Evolutionary conservation across 2,113 vertebrate species (phyloP).

Genomic region (Dinomys branickii): DNA sequence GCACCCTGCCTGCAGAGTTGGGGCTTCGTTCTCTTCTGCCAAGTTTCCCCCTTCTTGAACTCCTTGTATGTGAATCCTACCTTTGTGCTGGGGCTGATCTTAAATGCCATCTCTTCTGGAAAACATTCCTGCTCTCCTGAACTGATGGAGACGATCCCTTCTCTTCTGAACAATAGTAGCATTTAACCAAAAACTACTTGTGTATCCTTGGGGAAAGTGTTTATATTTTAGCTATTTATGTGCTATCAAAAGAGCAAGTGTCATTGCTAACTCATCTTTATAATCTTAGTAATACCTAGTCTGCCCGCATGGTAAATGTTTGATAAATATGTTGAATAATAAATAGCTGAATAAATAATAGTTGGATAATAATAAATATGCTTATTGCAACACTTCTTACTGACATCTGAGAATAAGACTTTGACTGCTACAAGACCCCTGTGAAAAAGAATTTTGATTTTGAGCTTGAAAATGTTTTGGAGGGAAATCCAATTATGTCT

Average conservation of each 20-base stretch:
- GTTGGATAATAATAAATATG: background rate
- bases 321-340: background rate
- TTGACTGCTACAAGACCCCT: conserved; percentile 71
- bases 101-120: background rate
- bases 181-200: conserved; percentile 28
- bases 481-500: conserved; percentile 78
- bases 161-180: background rate
- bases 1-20: background rate
- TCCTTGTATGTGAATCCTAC: background rate
- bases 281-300: background rate
- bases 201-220: background rate
- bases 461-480: conserved; percentile 78
- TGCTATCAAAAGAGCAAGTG: background rate
- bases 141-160: background rate
- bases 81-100: background rate
- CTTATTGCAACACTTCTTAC: background rate
- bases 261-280: background rate
- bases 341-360: background rate
- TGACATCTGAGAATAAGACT: background rate
- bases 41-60: background rate
- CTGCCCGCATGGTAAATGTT: background rate
- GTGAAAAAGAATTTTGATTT: conserved; percentile 76
- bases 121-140: background rate
- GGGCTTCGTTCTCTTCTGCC: background rate
- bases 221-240: background rate